These are phyloP conservation scores for Apis florea DNA, from an alignment of 1,140 invertebrate species.

Conservation along the genomic window DNA sequence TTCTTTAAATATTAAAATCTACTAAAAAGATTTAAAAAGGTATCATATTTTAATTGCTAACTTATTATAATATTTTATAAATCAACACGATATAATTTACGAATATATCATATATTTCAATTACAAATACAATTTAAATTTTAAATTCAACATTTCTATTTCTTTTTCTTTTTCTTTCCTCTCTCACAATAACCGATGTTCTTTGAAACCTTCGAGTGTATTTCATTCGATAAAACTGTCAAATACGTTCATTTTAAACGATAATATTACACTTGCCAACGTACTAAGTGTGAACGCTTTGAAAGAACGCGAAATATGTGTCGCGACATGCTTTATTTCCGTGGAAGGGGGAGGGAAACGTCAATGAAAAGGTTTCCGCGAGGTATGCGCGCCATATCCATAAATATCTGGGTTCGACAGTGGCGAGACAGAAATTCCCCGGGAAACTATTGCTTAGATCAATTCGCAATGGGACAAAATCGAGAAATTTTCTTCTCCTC, in stretches of 20 bases:
- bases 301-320: constrained; percentile 21
- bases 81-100: too few relatives aligned
- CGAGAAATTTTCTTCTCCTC: neutral
- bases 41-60: too few relatives aligned
- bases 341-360: constrained; percentile 1
- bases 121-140: too few relatives aligned
- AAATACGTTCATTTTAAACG: constrained; percentile 3
- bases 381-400: constrained; percentile 27
- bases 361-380: constrained; percentile 25
- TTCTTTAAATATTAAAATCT: too few relatives aligned
- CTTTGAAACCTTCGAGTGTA: neutral
- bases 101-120: too few relatives aligned
- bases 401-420: constrained; percentile 38
- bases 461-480: neutral
- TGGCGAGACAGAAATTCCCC: neutral
- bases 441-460: constrained; percentile 18
- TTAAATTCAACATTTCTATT: neutral
- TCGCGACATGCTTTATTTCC: constrained; percentile 34
- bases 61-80: too few relatives aligned
- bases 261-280: constrained; percentile 15
- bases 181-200: too few relatives aligned
- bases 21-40: too few relatives aligned
- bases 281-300: constrained; percentile 13
- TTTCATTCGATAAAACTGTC: constrained; percentile 33
- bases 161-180: neutral